Evolutionary conservation across 2,797 vertebrate species (phyloP).

Genomic region (Danionella dracula): DNA sequence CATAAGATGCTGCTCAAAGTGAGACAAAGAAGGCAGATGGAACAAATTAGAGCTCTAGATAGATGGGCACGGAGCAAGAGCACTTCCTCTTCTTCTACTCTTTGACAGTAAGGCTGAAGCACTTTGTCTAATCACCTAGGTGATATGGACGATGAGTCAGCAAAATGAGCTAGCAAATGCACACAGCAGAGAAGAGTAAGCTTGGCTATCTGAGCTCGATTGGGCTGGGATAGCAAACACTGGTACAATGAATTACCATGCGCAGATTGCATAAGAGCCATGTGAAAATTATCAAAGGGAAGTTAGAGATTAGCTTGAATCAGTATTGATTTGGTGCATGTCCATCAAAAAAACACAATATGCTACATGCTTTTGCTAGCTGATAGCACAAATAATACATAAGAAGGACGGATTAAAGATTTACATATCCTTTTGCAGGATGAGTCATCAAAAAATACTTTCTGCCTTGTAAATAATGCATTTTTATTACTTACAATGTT

Average conservation of each 20-base stretch:
- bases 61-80: slow-evolving; percentile 22
- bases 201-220: neutral
- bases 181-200: slow-evolving; percentile 18
- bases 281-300: neutral
- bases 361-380: neutral
- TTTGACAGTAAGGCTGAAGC: slow-evolving; percentile 31
- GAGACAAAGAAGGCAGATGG: slow-evolving; percentile 4
- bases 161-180: slow-evolving; percentile 7
- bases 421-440: neutral
- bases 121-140: slow-evolving; percentile 42
- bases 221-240: neutral
- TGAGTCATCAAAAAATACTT: neutral
- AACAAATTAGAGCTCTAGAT: slow-evolving; percentile 14
- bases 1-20: neutral
- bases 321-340: neutral
- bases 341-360: neutral
- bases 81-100: slow-evolving; percentile 30
- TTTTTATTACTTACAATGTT: too few species aligned
- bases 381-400: neutral
- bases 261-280: neutral
- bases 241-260: slow-evolving; percentile 8
- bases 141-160: slow-evolving; percentile 41
- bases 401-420: neutral
- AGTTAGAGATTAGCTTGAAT: neutral
- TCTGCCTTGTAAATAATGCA: too few species aligned